These are phyloP conservation scores for Crypturellus tataupa DNA, from an alignment of 2,797 vertebrate genomes.

Conservation along the genomic window DNA sequence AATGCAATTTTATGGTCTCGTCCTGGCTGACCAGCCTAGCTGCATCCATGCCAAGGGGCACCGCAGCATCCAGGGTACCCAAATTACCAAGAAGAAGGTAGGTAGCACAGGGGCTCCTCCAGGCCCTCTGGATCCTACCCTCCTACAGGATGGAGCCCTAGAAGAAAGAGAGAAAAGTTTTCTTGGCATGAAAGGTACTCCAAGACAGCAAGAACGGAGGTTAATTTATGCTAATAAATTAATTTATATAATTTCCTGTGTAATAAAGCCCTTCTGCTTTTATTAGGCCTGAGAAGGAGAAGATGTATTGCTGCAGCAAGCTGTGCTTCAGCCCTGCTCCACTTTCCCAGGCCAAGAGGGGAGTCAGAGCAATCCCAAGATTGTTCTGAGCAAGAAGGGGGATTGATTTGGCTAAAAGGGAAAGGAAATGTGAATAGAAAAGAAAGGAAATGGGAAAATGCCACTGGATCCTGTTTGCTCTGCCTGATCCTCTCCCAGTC, in stretches of 20 bases:
- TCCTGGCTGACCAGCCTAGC: neutral
- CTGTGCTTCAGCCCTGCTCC: neutral
- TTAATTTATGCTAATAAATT: neutral
- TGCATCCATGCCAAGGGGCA: neutral
- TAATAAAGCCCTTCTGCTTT: neutral
- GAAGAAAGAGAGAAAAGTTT: neutral
- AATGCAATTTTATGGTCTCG: neutral
- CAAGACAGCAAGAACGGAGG: neutral
- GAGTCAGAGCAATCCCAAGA: neutral
- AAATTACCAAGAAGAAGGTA: neutral
- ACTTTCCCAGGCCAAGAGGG: neutral
- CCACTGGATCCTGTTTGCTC: neutral
- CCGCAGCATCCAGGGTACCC: neutral
- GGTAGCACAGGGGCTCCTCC: neutral
- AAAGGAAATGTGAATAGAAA: neutral
- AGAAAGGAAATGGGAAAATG: neutral
- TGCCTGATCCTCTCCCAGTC: neutral
- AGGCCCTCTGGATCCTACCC: neutral
- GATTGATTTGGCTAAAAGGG: neutral
- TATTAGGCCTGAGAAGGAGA: neutral
- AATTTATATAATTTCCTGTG: neutral
- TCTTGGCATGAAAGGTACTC: neutral
- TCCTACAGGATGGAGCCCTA: neutral
- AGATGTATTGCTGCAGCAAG: neutral
- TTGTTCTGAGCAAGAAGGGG: neutral